These are phyloP conservation scores for Cheilosia urbana DNA, from an alignment of 2,888 invertebrate genomes.

Conservation along the genomic window DNA sequence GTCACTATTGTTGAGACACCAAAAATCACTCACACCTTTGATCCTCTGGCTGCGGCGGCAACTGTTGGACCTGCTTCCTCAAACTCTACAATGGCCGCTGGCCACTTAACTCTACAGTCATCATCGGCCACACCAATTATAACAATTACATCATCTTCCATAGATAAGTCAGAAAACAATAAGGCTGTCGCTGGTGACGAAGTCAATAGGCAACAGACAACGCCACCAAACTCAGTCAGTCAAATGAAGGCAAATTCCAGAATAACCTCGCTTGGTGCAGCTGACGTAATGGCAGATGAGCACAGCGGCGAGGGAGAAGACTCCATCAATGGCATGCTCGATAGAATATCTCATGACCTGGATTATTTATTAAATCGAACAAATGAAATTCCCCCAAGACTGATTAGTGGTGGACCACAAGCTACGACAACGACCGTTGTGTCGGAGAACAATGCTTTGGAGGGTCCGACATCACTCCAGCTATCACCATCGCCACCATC, in stretches of 20 bases:
- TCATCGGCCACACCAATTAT: conserved; percentile 77
- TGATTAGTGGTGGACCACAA: conserved; percentile 55
- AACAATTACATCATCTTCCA: conserved; percentile 76
- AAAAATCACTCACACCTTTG: conserved; percentile 81
- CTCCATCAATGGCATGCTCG: conserved; percentile 86
- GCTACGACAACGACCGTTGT: conserved; percentile 15
- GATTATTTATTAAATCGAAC: conserved; percentile 91
- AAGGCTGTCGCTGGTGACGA: conserved; percentile 16
- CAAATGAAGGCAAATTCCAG: conserved; percentile 70
- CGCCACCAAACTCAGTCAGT: conserved; percentile 69
- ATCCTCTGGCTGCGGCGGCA: conserved; percentile 80
- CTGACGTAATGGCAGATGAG: conserved; percentile 11
- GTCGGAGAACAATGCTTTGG: conserved; percentile 40
- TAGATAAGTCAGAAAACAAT: conserved; percentile 57
- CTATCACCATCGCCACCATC: conserved; percentile 35
- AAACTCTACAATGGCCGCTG: conserved; percentile 19
- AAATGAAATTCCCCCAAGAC: conserved; percentile 79
- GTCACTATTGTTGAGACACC: conserved; percentile 82
- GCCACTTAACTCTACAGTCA: conserved; percentile 46
- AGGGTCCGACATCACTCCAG: conserved; percentile 28
- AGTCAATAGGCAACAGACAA: conserved; percentile 44
- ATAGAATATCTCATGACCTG: conserved; percentile 92
- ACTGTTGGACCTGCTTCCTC: conserved; percentile 34
- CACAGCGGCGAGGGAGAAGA: conserved; percentile 70
- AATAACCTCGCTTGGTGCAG: conserved; percentile 2